Evolutionary conservation across 2,797 vertebrate genomes (phyloP), one percentile per base, ranked within the genome.

Genomic region (Sebastes flavidus): DNA sequence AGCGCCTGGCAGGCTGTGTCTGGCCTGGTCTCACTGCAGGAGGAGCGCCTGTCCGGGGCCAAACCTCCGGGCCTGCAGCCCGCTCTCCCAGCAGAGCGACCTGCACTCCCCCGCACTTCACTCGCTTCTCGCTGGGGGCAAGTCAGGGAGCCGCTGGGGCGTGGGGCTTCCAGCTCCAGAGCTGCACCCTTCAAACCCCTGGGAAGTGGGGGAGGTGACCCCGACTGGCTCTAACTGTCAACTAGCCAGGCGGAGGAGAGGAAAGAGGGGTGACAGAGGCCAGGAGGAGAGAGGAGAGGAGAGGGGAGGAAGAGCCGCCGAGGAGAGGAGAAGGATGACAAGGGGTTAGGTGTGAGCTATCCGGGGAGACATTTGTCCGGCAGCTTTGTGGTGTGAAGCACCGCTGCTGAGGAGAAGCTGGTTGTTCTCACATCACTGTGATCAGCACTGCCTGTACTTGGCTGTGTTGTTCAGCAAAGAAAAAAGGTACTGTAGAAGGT

Each of bases 171-270:
- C 78, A 79, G 84, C 88, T 85, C 84, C 61, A 46, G 49, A 86
- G 80, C 75, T 89, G 80, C 82, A 84, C 89, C 89, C 81, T 89
- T 84, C 78, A 67, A 87, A 81, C 85, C 86, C 90, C 78, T 68
- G 87, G 91, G 91, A 91, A 70, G 86, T 62, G 82, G 74, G 77
- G 73, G 71, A 77, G 77, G 75, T 89, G 89, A 95, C 91, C 93
- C 89, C 68, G 59, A 38, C 90, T 78, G 71, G 76, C 92, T 93
- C 89, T 4, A 93, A 92, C 95, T 94, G 95, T 95, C 95, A 95
- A 82, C 81, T 55, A 88, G 82, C 87, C 82, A 86, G 81, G 78
- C 82, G 77, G 89, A 89, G 77, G 87, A 89, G 80, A 82, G 72
- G 78, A 82, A 58, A 61, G 73, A 78, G 81, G 88, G 91, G 83